A percentile compares a stretch with the other conserved stretches of the same genome.
These are phyloP conservation scores for Ormia ochracea DNA, from an alignment of 2,888 invertebrate genomes.

Conservation along the genomic window DNA sequence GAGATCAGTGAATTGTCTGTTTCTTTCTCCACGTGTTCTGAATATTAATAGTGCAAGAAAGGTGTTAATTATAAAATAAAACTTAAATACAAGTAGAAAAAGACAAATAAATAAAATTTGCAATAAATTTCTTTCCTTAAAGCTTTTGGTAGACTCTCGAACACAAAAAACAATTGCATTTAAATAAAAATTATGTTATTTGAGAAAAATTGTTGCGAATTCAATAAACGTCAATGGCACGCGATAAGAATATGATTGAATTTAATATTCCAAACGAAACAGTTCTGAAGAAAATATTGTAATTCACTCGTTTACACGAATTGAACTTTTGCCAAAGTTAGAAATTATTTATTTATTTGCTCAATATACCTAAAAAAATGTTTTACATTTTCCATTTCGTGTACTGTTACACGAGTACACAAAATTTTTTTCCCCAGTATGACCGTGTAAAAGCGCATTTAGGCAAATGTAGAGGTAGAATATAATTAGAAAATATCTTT, in stretches of 20 bases:
- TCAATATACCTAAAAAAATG: too few species aligned
- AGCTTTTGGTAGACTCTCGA: neutral
- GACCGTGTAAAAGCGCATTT: too few species aligned
- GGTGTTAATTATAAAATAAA: neutral
- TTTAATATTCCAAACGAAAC: neutral
- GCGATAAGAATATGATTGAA: constrained; percentile 30
- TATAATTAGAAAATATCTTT: too few species aligned
- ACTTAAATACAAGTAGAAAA: neutral
- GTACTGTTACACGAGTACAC: too few species aligned
- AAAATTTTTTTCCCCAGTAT: too few species aligned
- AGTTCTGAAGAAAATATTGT: neutral
- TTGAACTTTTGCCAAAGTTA: too few species aligned
- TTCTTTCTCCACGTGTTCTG: constrained; percentile 11
- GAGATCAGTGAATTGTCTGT: constrained; percentile 1
- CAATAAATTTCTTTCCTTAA: neutral
- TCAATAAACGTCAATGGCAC: constrained; percentile 15
- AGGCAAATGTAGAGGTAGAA: too few species aligned
- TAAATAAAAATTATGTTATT: neutral
- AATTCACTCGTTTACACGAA: neutral
- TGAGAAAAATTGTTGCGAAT: neutral
- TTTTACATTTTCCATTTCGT: too few species aligned
- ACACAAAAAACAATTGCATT: neutral
- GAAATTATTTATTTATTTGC: too few species aligned
- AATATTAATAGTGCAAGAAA: neutral
- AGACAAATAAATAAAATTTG: neutral